Percentiles rank a stretch among this genome's conserved stretches.
phyloP scores from a whole-genome alignment of 2,797 vertebrate species.

The Chelon labrosus region DNA sequence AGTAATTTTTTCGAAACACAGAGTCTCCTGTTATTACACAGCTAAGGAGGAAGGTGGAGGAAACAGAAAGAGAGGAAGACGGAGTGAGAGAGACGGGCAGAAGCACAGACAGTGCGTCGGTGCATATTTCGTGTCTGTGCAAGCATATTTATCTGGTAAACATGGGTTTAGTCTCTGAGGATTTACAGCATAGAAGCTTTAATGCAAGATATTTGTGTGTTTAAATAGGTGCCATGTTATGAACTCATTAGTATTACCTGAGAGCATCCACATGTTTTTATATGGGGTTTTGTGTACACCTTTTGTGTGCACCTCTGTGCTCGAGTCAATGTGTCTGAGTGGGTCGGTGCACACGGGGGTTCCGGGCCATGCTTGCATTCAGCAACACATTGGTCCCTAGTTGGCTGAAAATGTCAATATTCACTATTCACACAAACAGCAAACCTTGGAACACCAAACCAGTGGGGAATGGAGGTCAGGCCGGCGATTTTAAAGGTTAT shows the following conservation, averaged over 20 bases:
- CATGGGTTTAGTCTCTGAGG: not conserved
- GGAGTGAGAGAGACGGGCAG: not conserved
- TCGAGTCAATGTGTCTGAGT: slow-evolving; percentile 22
- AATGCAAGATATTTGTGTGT: not conserved
- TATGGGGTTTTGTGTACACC: not conserved
- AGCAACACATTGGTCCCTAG: slow-evolving; percentile 55
- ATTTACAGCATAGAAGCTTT: no score
- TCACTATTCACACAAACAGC: slow-evolving; percentile 64
- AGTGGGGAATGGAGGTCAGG: slow-evolving; percentile 49
- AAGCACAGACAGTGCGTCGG: slow-evolving; percentile 14
- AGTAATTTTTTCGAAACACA: slow-evolving; percentile 20
- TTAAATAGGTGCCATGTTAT: not conserved
- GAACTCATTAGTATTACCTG: not conserved
- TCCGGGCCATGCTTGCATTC: slow-evolving; percentile 56
- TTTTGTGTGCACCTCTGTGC: not conserved
- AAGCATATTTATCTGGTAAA: not conserved
- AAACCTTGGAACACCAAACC: slow-evolving; percentile 13
- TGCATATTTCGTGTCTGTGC: slow-evolving; percentile 12
- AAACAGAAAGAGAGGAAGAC: not conserved
- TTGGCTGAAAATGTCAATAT: slow-evolving; percentile 70
- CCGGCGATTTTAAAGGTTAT: slow-evolving; percentile 58
- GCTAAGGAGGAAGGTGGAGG: not conserved
- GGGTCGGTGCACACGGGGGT: slow-evolving; percentile 21
- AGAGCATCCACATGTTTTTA: not conserved
- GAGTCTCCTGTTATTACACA: not conserved